Evolutionary conservation across 2,797 vertebrate species (phyloP), one percentile per base, ranked within the genome.

Genomic region (Helarctos malayanus): DNA sequence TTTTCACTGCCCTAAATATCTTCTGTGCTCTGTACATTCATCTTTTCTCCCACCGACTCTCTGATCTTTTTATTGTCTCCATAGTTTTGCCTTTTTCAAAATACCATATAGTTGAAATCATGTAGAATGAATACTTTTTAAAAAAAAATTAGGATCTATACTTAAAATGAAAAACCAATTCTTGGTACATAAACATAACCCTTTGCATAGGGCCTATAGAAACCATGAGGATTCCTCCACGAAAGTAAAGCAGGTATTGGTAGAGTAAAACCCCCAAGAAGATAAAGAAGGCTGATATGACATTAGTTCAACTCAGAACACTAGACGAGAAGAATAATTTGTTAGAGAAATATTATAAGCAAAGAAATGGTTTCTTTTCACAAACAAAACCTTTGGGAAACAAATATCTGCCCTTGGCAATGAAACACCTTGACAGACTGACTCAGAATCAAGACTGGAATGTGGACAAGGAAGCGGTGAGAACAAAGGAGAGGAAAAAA

Each of bases 331-430:
- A 69, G 76, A 93, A 41, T 41, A 38, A 41, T 49, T 92, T 85
- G 27, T 85, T 32, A 81, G 93, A 71, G 63, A 90, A 96, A 84
- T 69, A 93, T 49, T 90, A 1, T 32, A 92, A 41, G 41, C 49
- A 18, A 94, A 79, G 23, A 92, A 87, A 80, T 3, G 12, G 13
- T 38, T 97, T 76, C 45, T 94, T 94, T 93, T 71, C 19, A 83
- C 63, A 59, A 91, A 83, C 47, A 95, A 91, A 83, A 47, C 11
- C 8, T 52, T 83, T 96, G 61, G 35, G 52, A 95, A 97, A 96
- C 8, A 91, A 93, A 45, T 81, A 65, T 59, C 56, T 95, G n/a
- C 73, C 71, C 79, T 61, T 91, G 90, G 89, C 73, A 81, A 68
- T 71, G 35, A 88, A 95, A 82, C 21, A 25, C 1, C 47, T 93